A percentile compares a stretch with the other conserved stretches of the same genome.
phyloP scores from a whole-genome alignment of 2,113 vertebrate species.

The Trogon surrucura region DNA sequence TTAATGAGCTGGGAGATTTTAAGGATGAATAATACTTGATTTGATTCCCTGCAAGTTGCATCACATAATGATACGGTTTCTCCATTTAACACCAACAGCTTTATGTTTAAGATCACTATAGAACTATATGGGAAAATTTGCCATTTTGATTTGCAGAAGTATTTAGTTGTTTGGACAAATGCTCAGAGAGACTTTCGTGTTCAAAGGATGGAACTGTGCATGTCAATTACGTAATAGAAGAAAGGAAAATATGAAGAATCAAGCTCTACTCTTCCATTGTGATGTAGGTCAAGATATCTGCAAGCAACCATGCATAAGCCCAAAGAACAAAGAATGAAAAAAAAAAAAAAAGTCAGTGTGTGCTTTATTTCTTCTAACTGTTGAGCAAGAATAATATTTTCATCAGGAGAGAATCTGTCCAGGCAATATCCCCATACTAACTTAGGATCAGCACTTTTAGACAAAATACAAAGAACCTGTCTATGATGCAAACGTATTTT shows the following conservation, averaged over 20 bases:
- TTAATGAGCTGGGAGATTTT: not conserved
- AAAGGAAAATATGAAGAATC: not conserved
- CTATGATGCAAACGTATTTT: constrained; percentile 42
- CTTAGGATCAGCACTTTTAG: not conserved
- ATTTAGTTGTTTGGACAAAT: not conserved
- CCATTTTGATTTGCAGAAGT: not conserved
- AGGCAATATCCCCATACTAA: constrained; percentile 40
- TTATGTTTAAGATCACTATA: not conserved
- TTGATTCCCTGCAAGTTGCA: not conserved
- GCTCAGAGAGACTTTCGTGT: not conserved
- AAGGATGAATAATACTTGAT: not conserved
- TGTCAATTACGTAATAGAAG: not conserved
- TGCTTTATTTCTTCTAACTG: not conserved
- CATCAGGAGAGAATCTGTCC: constrained; percentile 15
- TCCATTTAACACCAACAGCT: not conserved
- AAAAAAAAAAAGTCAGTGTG: not conserved
- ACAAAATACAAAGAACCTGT: not conserved
- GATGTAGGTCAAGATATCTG: not conserved
- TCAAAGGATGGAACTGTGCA: not conserved
- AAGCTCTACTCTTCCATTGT: not conserved
- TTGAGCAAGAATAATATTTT: not conserved
- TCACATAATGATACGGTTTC: not conserved
- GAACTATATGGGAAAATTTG: not conserved
- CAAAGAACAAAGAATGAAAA: not conserved
- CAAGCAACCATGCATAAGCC: not conserved